Base-by-base conservation (phyloP, 2,888 invertebrate genomes). In the Pantelozetes paolii region DNA sequence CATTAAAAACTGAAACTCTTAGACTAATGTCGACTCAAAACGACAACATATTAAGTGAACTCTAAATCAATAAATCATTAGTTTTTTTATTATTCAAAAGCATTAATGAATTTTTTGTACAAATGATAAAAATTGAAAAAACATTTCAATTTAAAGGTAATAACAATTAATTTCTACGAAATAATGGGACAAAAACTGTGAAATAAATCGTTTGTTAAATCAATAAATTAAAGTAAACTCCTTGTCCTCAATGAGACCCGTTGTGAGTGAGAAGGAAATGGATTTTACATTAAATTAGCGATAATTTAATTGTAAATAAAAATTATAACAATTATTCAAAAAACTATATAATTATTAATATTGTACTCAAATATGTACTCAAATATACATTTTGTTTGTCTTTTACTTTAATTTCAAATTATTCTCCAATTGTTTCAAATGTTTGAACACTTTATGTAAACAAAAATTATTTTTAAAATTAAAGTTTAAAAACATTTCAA, bases 211-310 rank as follows among this genome's bases (percentile, higher is more conserved):
- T 30, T 18, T 64, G 36, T 64, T 64, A 64, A 64, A n/a, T 11
- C 36, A 64, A 64, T 64, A 64, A 64, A 64, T 64, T 64, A 64
- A 36, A 36, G 64, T 64, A 64, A 64, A 64, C 64, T 64, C 64
- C 64, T 64, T 64, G 2, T 64, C 64, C 64, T 64, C 26, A 18
- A 64, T 64, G 36, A 64, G 40, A 64, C 64, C 64, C 64, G 20
- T 59, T 28, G 13, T 64, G 64, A 64, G 64, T 18, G 32, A 30
- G 13, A 36, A 5, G 32, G 64, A 64, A 64, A 64, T 64, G 64
- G 64, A 64, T 36, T 64, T 64, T 64, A 64, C 64, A 64, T 64
- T 64, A 64, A 36, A 64, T 59, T 36, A 64, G 64, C n/a, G 64
- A 64, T 20, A 64, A 40, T 64, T 32, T n/a, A n/a, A n/a, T n/a